These are phyloP conservation scores for Camelus dromedarius DNA, from an alignment of 2,113 vertebrate genomes.

Conservation along the genomic window DNA sequence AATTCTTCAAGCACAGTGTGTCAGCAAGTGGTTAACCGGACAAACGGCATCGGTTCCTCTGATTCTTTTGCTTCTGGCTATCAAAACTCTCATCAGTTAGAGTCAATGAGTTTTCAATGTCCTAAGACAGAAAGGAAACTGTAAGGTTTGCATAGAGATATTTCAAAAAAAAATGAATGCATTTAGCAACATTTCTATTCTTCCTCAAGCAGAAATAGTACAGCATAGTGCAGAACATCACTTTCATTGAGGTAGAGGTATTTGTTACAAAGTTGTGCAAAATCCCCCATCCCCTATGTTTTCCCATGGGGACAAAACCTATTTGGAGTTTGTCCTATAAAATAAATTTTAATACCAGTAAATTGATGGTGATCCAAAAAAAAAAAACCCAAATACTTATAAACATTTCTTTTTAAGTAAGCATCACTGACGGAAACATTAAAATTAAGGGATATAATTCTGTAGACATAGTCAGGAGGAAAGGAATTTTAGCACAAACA, in stretches of 20 bases:
- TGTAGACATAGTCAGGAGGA: background rate
- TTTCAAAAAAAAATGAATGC: background rate
- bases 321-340: conserved; percentile 47
- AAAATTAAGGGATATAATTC: conserved; percentile 54
- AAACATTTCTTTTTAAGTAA: conserved; percentile 73
- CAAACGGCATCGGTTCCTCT: background rate
- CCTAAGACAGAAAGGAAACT: background rate
- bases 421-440: conserved; percentile 13
- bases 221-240: background rate
- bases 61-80: background rate
- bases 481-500: conserved; percentile 34
- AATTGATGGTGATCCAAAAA: conserved; percentile 51
- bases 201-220: background rate
- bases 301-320: conserved; percentile 52
- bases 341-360: conserved; percentile 69
- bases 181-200: background rate
- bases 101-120: background rate
- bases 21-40: background rate
- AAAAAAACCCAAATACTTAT: conserved; percentile 11
- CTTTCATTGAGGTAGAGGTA: conserved; percentile 43
- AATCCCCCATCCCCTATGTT: background rate
- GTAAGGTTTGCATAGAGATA: background rate
- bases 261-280: conserved; percentile 41
- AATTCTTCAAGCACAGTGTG: background rate
- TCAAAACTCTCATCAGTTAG: background rate